Evolutionary conservation across 2,797 vertebrate species (phyloP).

Genomic region (Argyrosomus regius): DNA sequence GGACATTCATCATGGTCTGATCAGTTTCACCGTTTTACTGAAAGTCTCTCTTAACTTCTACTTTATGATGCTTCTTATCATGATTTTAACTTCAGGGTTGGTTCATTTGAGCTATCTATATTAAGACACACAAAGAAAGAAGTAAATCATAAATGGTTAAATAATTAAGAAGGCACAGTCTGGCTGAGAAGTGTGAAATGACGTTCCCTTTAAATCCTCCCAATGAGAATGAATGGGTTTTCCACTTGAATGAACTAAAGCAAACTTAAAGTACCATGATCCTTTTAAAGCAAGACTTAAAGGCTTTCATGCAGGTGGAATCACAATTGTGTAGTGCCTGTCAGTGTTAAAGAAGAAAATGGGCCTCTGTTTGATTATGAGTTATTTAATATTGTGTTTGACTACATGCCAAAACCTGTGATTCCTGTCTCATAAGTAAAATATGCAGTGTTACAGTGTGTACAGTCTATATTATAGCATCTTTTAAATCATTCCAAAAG

Average conservation of each 20-base stretch:
- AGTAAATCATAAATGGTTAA: neutral
- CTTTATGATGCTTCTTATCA: neutral
- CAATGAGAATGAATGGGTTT: neutral
- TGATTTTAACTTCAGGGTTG: neutral
- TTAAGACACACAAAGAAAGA: neutral
- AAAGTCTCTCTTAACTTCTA: neutral
- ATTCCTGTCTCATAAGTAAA: neutral
- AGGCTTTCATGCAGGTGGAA: neutral
- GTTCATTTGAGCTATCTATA: neutral
- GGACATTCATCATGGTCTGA: slow-evolving; percentile 45
- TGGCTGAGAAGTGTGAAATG: neutral
- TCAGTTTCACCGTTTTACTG: slow-evolving; percentile 23
- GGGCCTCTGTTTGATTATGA: neutral
- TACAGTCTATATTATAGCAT: neutral
- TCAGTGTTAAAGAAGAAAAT: neutral
- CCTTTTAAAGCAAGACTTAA: neutral
- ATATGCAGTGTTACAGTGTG: too few relatives aligned
- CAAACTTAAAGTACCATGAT: neutral
- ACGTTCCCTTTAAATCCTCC: neutral
- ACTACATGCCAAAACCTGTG: neutral
- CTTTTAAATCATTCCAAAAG: neutral
- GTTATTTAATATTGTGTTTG: neutral
- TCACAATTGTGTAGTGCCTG: neutral
- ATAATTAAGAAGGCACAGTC: neutral
- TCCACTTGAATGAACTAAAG: neutral